Base-by-base conservation (phyloP, 1,140 invertebrate genomes). In the Pararge aegeria region DNA sequence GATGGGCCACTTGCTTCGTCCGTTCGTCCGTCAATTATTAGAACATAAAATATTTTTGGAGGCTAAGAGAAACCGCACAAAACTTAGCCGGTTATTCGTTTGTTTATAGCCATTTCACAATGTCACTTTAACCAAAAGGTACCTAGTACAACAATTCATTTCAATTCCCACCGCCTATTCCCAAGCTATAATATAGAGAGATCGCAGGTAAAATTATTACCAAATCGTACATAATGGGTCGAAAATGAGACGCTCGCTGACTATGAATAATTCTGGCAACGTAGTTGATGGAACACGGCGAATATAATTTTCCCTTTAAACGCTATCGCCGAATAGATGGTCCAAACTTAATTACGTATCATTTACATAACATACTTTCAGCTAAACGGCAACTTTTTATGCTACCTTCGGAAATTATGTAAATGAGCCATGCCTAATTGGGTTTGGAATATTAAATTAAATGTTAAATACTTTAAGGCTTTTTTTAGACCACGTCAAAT, bases 211-310 rank as follows among this genome's bases (percentile, higher is more conserved):
- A 24, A 24, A 37, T 37, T 13, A 37, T 12, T 3, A 37, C 2
- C 34, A 37, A 13, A 37, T 37, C n/a, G n/a, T 5, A 13, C n/a
- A 42, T 42, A 42, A 42, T 42, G 38, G 38, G 13, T 42, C 6
- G 38, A 42, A 42, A 42, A 42, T 18, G 38, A 42, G 15, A 18
- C 16, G 1, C 13, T 5, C 13, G 16, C 38, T 42, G 38, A 5
- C 38, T 42, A 42, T 42, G 38, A 42, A 42, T 42, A 42, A 42
- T 42, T 42, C 38, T 42, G 38, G 38, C 38, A 18, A 18, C 38
- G 38, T 42, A 42, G 16, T 42, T 42, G 38, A 42, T 42, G 13
- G 38, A 42, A 12, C 13, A 42, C 38, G 16, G 38, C 16, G 38
- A 42, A 42, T 42, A 42, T 42, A 42, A 42, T 42, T 42, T 18